These are phyloP conservation scores for Drosophila auraria DNA, from an alignment of 1,140 invertebrate species.

Conservation along the genomic window DNA sequence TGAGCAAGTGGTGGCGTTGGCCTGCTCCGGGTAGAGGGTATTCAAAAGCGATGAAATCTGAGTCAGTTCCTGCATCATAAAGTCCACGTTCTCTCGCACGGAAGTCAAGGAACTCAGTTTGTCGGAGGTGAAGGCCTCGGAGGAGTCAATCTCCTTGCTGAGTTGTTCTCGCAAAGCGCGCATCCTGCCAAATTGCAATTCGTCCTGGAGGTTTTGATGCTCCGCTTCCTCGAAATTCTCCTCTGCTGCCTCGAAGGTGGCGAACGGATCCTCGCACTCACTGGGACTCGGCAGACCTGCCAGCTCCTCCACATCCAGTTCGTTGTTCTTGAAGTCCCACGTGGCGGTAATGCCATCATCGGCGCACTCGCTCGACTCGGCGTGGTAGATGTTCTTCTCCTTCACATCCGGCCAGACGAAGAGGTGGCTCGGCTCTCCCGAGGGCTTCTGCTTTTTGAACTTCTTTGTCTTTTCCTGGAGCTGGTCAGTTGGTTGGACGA, in stretches of 20 bases:
- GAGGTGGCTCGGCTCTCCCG: neutral
- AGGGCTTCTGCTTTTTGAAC: neutral
- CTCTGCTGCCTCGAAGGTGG: neutral
- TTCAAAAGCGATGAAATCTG: slow-evolving; percentile 20
- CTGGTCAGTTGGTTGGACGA: too few relatives aligned
- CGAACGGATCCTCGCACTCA: neutral
- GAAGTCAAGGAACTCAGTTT: neutral
- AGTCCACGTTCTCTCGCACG: slow-evolving; percentile 7
- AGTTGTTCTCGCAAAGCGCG: slow-evolving; percentile 4
- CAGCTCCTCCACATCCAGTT: slow-evolving; percentile 12
- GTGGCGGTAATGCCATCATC: slow-evolving; percentile 14
- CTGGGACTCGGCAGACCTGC: neutral
- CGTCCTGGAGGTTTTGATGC: neutral
- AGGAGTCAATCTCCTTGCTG: neutral
- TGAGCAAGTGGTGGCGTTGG: too few relatives aligned
- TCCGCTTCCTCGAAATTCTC: too few relatives aligned
- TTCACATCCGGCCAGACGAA: neutral
- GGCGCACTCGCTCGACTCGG: neutral
- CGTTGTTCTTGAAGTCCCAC: slow-evolving; percentile 22
- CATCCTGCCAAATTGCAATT: slow-evolving; percentile 8
- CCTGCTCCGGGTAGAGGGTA: neutral
- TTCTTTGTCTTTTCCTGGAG: neutral
- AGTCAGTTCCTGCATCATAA: slow-evolving; percentile 27
- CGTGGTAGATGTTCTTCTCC: neutral
- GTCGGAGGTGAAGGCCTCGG: neutral